Evolutionary conservation across 2,888 invertebrate species (phyloP), one percentile per base, ranked within the genome.

Genomic region (Schizaphis graminum): DNA sequence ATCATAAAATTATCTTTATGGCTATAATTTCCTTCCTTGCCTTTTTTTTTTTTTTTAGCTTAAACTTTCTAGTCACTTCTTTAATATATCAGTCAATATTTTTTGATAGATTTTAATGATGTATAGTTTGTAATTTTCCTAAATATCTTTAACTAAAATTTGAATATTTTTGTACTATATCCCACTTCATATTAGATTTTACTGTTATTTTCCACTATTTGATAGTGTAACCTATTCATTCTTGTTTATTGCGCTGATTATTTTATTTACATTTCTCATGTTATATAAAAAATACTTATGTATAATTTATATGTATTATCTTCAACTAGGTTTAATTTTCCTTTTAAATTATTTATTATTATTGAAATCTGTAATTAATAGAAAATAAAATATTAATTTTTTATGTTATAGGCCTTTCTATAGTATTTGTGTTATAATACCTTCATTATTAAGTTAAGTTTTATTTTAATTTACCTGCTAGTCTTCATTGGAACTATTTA

Each of bases 41-140:
- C 77, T 77, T n/a, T 53, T 90, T 35, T 89, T 35, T 89, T 89
- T 61, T 35, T 89, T 90, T 61, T 90, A 90, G 90, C 90, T 67
- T 89, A 16, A 41, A 67, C 67, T 47, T 84, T 91, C 91, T 91
- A 91, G 91, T 91, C 91, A 91, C 84, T 91, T 91, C 49, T 86
- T 67, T 77, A 35, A 49, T 91, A 77, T 91, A 35, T 44, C n/a
- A 47, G 47, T 77, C 49, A 56, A 91, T 91, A 28, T 84, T 91
- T 84, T n/a, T 91, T 91, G 41, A 91, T 77, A 77, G 53, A 77
- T 67, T 84, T 91, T 49, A 53, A 84, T 90, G 35, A 53, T 47
- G 11, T 67, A 28, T 89, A 89, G 56, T 89, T 57, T 89, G 53
- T 57, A 57, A 89, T 89, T 56, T 89, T 89, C 28, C 44, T 89